These are phyloP conservation scores for Lophius piscatorius DNA, from an alignment of 2,113 vertebrate species.

Conservation along the genomic window DNA sequence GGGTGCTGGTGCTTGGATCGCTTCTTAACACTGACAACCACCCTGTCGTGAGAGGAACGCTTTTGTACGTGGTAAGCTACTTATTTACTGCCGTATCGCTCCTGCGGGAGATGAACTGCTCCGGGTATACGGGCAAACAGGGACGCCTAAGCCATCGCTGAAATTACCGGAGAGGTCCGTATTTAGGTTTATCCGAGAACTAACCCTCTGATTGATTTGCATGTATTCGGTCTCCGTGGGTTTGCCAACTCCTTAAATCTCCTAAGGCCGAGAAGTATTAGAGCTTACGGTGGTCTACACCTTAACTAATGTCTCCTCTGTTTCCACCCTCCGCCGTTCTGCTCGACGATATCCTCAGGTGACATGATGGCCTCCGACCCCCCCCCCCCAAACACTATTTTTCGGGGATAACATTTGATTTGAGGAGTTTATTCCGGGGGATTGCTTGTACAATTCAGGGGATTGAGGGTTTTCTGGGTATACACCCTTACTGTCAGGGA, in stretches of 20 bases:
- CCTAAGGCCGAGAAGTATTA: neutral
- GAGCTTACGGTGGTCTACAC: too few species aligned
- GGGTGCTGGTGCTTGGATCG: conserved; percentile 70
- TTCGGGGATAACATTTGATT: too few species aligned
- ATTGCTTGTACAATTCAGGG: too few species aligned
- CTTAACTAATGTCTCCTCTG: too few species aligned
- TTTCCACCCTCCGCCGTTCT: too few species aligned
- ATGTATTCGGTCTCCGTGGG: conserved; percentile 6
- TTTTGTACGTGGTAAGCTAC: conserved; percentile 69
- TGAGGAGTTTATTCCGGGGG: too few species aligned
- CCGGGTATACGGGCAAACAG: conserved; percentile 36
- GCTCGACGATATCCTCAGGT: too few species aligned
- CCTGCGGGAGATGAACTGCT: conserved; percentile 64
- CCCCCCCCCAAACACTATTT: too few species aligned
- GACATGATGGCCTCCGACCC: too few species aligned
- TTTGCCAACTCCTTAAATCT: conserved; percentile 1
- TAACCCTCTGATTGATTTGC: conserved; percentile 35
- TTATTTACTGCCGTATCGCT: conserved; percentile 71
- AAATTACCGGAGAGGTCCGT: conserved; percentile 50
- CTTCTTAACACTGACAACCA: conserved; percentile 73
- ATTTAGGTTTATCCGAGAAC: conserved; percentile 29
- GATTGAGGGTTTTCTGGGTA: too few species aligned
- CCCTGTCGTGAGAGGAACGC: conserved; percentile 61
- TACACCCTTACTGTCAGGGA: too few species aligned
- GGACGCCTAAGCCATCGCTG: conserved; percentile 54